Evolutionary conservation across 2,797 vertebrate species (phyloP).

Genomic region (Eulemur coronatus): DNA sequence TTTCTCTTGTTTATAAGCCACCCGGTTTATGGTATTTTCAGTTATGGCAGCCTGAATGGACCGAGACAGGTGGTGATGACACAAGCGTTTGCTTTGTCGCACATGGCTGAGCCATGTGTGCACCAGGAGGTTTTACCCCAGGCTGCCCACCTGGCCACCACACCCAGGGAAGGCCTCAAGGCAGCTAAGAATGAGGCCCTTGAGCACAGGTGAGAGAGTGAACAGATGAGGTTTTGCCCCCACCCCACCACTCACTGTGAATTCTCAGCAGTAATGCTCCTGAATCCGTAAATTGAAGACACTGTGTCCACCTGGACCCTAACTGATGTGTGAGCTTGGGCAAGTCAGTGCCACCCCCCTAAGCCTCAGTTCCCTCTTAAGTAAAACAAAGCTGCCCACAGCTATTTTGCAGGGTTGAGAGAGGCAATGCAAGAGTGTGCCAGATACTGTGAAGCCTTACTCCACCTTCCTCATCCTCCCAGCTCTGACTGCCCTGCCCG

Average conservation of each 20-base stretch:
- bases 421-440: rapidly evolving
- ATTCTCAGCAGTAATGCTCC: neutral
- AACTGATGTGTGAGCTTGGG: neutral
- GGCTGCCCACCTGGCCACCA: neutral
- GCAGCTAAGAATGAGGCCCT: too few relatives aligned
- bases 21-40: too few relatives aligned
- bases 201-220: too few relatives aligned
- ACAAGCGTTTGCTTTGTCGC: neutral
- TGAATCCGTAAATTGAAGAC: neutral
- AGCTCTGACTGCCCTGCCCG: neutral
- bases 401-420: neutral
- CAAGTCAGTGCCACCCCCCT: too few relatives aligned
- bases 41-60: too few relatives aligned
- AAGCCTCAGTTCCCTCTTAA: neutral
- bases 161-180: neutral
- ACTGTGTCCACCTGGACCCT: too few relatives aligned
- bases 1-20: neutral
- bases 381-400: neutral
- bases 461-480: neutral
- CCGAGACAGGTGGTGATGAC: too few relatives aligned
- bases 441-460: rapidly evolving
- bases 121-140: neutral
- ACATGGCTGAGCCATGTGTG: neutral
- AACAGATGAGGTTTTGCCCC: neutral
- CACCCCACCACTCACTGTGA: neutral